phyloP scores from a whole-genome alignment of 2,888 invertebrate species.

The Tryphoninae sp. region DNA sequence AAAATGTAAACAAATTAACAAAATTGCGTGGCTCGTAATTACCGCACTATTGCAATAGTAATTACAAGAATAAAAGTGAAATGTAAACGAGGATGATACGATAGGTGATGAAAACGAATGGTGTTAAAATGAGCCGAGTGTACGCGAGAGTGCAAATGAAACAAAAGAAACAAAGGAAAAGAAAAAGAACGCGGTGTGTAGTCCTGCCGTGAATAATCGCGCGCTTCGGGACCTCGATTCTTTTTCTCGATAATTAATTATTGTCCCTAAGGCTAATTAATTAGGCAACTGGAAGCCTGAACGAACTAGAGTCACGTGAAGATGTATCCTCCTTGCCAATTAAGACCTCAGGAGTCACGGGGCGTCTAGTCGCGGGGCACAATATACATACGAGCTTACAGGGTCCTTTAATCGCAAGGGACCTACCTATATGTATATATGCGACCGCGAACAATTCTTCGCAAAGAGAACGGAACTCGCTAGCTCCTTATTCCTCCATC shows the following conservation, averaged over 20 bases:
- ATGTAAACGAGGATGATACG: too few species aligned
- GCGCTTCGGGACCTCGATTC: slow-evolving; percentile 54
- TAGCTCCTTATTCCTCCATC: background rate
- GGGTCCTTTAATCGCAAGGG: background rate
- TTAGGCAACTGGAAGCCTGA: slow-evolving; percentile 73
- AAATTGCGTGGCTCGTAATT: too few species aligned
- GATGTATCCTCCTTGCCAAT: slow-evolving; percentile 70
- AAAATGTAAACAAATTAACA: too few species aligned
- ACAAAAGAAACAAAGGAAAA: slow-evolving; percentile 9
- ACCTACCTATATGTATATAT: background rate
- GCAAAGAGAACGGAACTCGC: slow-evolving; percentile 38
- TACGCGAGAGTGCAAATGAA: background rate
- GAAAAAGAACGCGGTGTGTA: slow-evolving; percentile 11
- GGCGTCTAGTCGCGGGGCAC: slow-evolving; percentile 27
- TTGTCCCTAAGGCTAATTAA: slow-evolving; percentile 77
- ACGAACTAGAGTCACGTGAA: slow-evolving; percentile 64
- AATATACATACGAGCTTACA: background rate
- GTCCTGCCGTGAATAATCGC: slow-evolving; percentile 57
- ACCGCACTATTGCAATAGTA: too few species aligned
- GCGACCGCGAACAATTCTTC: background rate
- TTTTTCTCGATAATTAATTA: slow-evolving; percentile 75
- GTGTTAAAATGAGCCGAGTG: background rate
- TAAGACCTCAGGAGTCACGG: slow-evolving; percentile 74
- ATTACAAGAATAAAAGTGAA: too few species aligned
- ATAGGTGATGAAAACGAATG: background rate